Evolutionary conservation across 1,140 invertebrate species (phyloP).

Genomic region (Octopus bimaculoides): DNA sequence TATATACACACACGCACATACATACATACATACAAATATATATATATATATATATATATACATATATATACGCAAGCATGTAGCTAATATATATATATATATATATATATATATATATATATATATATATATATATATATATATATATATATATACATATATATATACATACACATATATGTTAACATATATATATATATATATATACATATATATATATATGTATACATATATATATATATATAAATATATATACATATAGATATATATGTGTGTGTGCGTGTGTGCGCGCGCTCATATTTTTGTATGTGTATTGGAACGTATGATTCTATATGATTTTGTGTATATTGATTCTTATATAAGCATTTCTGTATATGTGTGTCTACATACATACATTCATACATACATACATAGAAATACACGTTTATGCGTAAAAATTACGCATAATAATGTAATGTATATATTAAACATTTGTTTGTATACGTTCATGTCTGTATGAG

Average conservation of each 20-base stretch:
- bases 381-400: neutral
- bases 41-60: too few species aligned
- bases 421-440: neutral
- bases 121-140: neutral
- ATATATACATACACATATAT: neutral
- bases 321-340: neutral
- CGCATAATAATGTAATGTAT: neutral
- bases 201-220: conserved; percentile 2
- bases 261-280: neutral
- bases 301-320: neutral
- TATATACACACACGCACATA: too few species aligned
- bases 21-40: too few species aligned
- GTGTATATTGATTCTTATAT: neutral
- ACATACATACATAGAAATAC: neutral
- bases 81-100: too few species aligned
- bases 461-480: neutral
- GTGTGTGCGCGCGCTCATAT: neutral
- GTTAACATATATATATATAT: neutral
- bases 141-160: conserved; percentile 2
- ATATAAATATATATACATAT: neutral
- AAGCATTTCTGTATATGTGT: neutral
- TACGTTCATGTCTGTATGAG: too few species aligned
- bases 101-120: neutral
- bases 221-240: neutral
- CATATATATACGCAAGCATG: too few species aligned